Percentiles rank a stretch among this genome's conserved stretches.
phyloP scores from a whole-genome alignment of 2,113 vertebrate genomes.

The Sylvia atricapilla region DNA sequence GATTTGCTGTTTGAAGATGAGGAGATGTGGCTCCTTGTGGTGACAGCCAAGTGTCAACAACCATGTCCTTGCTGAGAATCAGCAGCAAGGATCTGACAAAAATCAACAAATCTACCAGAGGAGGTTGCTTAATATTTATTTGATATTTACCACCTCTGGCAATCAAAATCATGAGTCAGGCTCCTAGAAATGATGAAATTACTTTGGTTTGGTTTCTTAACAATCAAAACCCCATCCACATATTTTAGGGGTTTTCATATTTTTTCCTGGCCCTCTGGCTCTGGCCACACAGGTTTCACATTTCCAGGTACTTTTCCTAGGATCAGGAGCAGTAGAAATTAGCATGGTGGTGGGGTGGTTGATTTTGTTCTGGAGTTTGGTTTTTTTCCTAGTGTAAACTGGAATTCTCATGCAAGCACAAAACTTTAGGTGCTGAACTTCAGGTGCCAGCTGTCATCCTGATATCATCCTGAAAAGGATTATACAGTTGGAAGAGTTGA shows the following conservation, averaged over 20 bases:
- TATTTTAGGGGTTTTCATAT: neutral
- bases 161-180: neutral
- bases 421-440: neutral
- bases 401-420: neutral
- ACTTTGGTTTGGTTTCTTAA: neutral
- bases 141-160: neutral
- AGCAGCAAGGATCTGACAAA: neutral
- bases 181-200: neutral
- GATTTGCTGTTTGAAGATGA: neutral
- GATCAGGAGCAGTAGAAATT: neutral
- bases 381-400: neutral
- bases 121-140: neutral
- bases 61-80: neutral
- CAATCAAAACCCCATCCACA: neutral
- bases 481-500: neutral
- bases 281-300: neutral
- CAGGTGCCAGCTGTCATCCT: neutral
- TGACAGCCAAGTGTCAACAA: neutral
- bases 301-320: neutral
- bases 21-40: neutral
- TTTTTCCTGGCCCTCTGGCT: neutral
- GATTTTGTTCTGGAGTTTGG: neutral
- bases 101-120: neutral
- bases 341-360: rapidly evolving
- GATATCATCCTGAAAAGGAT: neutral